phyloP scores from a whole-genome alignment of 2,113 vertebrate species.

The Ictalurus furcatus region DNA sequence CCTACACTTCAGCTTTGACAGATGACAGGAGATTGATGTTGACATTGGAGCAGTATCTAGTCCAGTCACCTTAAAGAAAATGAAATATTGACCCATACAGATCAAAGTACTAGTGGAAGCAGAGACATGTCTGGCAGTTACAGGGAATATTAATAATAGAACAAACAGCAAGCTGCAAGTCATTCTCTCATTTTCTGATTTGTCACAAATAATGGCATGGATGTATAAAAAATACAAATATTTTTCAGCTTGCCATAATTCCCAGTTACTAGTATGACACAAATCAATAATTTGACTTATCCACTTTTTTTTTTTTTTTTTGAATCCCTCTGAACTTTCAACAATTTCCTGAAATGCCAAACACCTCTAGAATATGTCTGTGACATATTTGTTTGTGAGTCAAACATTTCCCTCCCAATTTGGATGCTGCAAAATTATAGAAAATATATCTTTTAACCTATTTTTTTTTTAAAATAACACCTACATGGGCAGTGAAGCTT shows the following conservation, averaged over 20 bases:
- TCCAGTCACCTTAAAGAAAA: slow-evolving; percentile 59
- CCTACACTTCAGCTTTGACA: slow-evolving; percentile 69
- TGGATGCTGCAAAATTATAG: slow-evolving; percentile 14
- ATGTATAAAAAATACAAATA: neutral
- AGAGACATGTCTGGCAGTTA: slow-evolving; percentile 55
- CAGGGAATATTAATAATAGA: slow-evolving; percentile 42
- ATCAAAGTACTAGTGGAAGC: slow-evolving; percentile 53
- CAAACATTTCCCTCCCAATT: slow-evolving; percentile 12
- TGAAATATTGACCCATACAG: slow-evolving; percentile 59
- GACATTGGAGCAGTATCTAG: slow-evolving; percentile 62
- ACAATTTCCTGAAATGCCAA: slow-evolving; percentile 37
- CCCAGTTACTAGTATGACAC: neutral
- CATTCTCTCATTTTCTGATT: neutral
- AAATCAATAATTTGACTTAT: neutral
- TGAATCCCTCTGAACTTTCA: slow-evolving; percentile 13
- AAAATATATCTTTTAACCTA: neutral
- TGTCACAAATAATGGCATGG: neutral
- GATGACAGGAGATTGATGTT: slow-evolving; percentile 75
- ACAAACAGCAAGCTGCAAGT: slow-evolving; percentile 43
- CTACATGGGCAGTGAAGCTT: neutral
- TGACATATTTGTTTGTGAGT: slow-evolving; percentile 23
- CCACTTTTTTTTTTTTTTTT: neutral
- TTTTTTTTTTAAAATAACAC: neutral
- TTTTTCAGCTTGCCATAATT: slow-evolving; percentile 3
- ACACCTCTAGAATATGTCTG: neutral